Conservation (phyloP, 1,140 invertebrate genomes). For the Ostrea denselamellosa region DNA sequence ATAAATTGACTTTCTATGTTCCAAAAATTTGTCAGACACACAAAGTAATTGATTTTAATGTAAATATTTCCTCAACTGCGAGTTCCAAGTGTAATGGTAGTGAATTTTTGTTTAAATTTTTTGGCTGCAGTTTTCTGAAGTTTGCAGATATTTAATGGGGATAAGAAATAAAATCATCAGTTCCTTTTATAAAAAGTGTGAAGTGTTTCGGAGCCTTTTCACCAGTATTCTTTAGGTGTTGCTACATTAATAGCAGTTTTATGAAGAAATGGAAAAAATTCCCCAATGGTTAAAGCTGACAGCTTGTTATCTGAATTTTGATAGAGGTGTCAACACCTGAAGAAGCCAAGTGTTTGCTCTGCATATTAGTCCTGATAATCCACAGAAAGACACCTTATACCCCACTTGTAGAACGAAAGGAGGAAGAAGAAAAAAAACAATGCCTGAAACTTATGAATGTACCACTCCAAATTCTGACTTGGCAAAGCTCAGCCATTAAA, state of each 20-base stretch:
- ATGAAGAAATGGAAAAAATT: slow-evolving; percentile 30
- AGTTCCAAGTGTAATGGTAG: not conserved
- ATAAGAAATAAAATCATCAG: slow-evolving; percentile 21
- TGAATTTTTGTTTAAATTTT: slow-evolving; percentile 26
- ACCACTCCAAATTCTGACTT: not conserved
- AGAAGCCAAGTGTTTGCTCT: not conserved
- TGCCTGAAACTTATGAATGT: not conserved
- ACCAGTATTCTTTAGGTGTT: not conserved
- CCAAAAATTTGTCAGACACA: slow-evolving; percentile 21
- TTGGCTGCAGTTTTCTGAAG: slow-evolving; percentile 12
- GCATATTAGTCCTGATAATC: not conserved
- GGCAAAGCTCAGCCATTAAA: not conserved
- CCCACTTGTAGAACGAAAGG: not conserved
- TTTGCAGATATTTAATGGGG: not conserved
- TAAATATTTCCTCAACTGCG: slow-evolving; percentile 31
- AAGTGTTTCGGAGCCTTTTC: not conserved
- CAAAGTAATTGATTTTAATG: slow-evolving; percentile 38
- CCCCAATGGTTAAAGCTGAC: not conserved
- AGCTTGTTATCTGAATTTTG: not conserved
- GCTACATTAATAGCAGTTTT: not conserved
- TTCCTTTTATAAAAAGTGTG: not conserved
- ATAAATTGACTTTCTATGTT: slow-evolving; percentile 36
- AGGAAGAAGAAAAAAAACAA: not conserved
- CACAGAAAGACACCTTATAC: not conserved
- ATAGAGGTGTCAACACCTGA: not conserved